Percentiles rank a stretch among this genome's conserved stretches.
phyloP scores from a whole-genome alignment of 2,113 vertebrate species.

The Nematolebias whitei region DNA sequence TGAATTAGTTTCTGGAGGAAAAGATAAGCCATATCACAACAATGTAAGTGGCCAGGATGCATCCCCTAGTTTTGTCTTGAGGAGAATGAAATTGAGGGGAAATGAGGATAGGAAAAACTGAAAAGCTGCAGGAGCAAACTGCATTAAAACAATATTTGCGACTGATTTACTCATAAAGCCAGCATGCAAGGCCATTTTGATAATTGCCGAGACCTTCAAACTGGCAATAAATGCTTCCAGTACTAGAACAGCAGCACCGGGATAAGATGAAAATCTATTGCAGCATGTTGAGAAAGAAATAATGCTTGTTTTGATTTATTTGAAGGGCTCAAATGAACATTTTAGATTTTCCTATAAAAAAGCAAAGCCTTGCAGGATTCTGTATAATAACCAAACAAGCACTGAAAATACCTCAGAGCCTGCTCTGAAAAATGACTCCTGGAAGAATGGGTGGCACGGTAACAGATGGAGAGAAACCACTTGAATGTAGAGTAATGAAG shows the following conservation, averaged over 20 bases:
- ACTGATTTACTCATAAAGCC: conserved; percentile 58
- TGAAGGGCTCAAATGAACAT: conserved; percentile 60
- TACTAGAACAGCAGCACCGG: conserved; percentile 42
- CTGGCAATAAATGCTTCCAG: conserved; percentile 58
- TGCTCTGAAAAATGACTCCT: conserved; percentile 60
- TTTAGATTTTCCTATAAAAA: conserved; percentile 51
- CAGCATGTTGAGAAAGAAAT: conserved; percentile 69
- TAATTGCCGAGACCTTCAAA: conserved; percentile 70
- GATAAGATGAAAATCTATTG: conserved; percentile 42
- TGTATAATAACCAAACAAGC: conserved; percentile 72
- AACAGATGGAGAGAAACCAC: conserved; percentile 74
- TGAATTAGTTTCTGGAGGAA: conserved; percentile 65
- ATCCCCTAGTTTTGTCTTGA: conserved; percentile 31
- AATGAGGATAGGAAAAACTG: conserved; percentile 39
- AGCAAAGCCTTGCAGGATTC: conserved; percentile 52
- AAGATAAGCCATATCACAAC: conserved; percentile 61
- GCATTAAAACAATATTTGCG: conserved; percentile 71
- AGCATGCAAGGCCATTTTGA: conserved; percentile 64
- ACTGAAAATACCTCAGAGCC: conserved; percentile 56
- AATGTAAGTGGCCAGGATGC: conserved; percentile 39
- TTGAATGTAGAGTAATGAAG: conserved; percentile 68
- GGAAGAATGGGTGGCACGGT: conserved; percentile 59
- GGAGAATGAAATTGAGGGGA: conserved; percentile 54
- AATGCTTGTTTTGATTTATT: conserved; percentile 59
- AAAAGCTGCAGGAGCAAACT: conserved; percentile 55